Percentiles rank a stretch among this genome's conserved stretches.
Evolutionary conservation across 2,113 vertebrate species (phyloP).

Genomic region (Xiphophorus hellerii): DNA sequence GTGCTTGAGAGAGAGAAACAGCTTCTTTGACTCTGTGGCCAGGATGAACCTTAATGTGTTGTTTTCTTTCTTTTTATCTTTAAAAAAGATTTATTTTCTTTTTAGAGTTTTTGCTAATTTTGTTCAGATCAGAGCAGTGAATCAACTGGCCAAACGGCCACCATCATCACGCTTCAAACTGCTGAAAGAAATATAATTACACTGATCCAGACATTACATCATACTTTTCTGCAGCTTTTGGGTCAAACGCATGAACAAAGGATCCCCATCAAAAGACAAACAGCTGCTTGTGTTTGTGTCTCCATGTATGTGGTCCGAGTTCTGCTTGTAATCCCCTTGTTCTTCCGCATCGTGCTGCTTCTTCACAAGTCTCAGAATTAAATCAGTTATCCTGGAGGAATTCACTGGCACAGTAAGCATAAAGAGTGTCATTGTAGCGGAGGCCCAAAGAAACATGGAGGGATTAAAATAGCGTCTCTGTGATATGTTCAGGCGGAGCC

Average conservation of each 20-base stretch:
- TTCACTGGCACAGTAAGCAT: constrained; percentile 62
- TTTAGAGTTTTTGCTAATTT: neutral
- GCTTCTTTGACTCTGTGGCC: too few species aligned
- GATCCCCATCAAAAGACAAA: constrained; percentile 35
- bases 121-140: constrained; percentile 12
- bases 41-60: too few species aligned
- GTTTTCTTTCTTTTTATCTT: neutral
- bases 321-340: constrained; percentile 33
- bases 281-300: constrained; percentile 38
- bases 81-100: neutral
- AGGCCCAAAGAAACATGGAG: constrained; percentile 70
- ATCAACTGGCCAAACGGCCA: neutral
- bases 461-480: constrained; percentile 69
- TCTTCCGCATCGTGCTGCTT: constrained; percentile 49
- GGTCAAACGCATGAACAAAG: constrained; percentile 28
- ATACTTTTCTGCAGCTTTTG: neutral
- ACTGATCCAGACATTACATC: constrained; percentile 26
- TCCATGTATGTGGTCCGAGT: constrained; percentile 40
- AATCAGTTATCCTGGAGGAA: constrained; percentile 69
- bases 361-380: constrained; percentile 56
- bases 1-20: neutral
- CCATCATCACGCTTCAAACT: neutral
- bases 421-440: constrained; percentile 74
- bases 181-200: constrained; percentile 14
- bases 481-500: constrained; percentile 58